Evolutionary conservation across 2,113 vertebrate species (phyloP).

Genomic region (Leptodactylus fuscus): DNA sequence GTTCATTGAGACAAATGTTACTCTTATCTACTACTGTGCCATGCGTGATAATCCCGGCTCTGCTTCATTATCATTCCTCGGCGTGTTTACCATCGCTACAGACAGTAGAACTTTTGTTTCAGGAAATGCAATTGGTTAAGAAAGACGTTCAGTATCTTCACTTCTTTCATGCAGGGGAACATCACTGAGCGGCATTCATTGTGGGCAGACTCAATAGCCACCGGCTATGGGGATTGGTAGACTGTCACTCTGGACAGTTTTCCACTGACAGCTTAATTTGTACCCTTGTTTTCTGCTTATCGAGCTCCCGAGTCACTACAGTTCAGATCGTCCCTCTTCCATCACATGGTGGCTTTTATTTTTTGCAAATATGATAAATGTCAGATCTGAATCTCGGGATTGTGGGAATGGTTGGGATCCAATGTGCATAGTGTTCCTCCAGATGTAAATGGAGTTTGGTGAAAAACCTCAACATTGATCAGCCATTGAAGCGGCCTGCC

Average conservation of each 20-base stretch:
- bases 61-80: conserved; percentile 31
- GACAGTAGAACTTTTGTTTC: conserved; percentile 49
- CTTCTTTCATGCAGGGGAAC: conserved; percentile 15
- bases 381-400: conserved; percentile 2
- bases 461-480: no score
- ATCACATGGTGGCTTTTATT: not conserved
- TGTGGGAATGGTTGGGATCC: no score
- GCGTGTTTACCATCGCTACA: conserved; percentile 20
- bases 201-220: conserved; percentile 34
- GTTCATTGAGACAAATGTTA: conserved; percentile 4
- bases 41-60: conserved; percentile 11
- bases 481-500: no score
- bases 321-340: conserved; percentile 14
- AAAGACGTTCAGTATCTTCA: not conserved
- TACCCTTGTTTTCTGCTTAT: conserved; percentile 25
- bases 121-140: conserved; percentile 4
- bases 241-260: conserved; percentile 33
- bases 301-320: not conserved
- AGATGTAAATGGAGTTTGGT: no score
- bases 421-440: not conserved
- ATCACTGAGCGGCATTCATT: conserved; percentile 35
- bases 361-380: not conserved
- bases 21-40: not conserved
- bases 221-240: conserved; percentile 32
- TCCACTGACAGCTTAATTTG: conserved; percentile 40